Percentiles rank a stretch among this genome's conserved stretches.
phyloP scores from a whole-genome alignment of 2,113 vertebrate species.

The Ivindomyrus marchei region DNA sequence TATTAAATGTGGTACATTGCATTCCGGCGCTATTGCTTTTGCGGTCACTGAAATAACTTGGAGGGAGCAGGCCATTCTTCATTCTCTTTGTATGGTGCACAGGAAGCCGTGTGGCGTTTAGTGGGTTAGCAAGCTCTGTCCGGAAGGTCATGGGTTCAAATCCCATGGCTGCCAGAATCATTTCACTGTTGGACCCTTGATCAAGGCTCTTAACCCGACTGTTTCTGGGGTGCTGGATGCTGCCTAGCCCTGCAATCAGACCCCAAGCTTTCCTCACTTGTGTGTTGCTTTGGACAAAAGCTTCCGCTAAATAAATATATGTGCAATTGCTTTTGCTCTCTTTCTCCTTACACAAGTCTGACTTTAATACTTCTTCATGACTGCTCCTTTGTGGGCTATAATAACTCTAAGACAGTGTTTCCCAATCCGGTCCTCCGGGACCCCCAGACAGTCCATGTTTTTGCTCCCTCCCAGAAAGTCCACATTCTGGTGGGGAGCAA shows the following conservation, averaged over 20 bases:
- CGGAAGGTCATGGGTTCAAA: neutral
- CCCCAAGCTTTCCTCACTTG: neutral
- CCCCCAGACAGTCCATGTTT: neutral
- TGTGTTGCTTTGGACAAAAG: neutral
- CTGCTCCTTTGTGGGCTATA: neutral
- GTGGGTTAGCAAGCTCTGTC: neutral
- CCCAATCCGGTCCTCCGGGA: neutral
- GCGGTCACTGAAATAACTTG: neutral
- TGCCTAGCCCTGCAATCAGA: neutral
- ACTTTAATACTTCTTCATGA: constrained; percentile 4
- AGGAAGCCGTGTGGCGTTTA: neutral
- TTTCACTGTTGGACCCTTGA: neutral
- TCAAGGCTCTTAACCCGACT: neutral
- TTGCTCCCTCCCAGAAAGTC: too few relatives aligned
- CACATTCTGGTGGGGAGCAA: neutral
- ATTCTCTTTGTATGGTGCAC: neutral
- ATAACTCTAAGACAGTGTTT: neutral
- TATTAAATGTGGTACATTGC: neutral
- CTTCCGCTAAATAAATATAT: neutral
- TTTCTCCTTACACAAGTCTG: constrained; percentile 1
- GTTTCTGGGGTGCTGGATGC: neutral
- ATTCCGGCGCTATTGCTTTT: neutral
- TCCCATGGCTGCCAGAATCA: neutral
- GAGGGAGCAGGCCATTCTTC: neutral
- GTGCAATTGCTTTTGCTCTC: neutral